A percentile compares a stretch with the other conserved stretches of the same genome.
These are phyloP conservation scores for Diaprepes abbreviatus DNA, from an alignment of 2,888 invertebrate genomes.

Conservation along the genomic window DNA sequence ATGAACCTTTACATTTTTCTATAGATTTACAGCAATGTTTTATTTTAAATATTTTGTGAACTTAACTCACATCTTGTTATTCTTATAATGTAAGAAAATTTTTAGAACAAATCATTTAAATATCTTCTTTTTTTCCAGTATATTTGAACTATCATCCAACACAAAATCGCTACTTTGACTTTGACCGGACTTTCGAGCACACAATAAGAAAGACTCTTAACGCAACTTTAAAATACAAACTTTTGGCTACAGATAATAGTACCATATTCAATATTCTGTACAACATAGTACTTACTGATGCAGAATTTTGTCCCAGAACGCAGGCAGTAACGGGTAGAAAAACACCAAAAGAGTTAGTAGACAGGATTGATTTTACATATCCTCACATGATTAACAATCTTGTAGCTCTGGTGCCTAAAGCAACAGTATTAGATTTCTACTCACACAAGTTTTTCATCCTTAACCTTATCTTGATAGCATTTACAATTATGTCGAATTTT, in stretches of 20 bases:
- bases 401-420: slow-evolving; percentile 25
- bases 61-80: too few species aligned
- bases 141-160: not conserved
- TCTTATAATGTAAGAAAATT: too few species aligned
- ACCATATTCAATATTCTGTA: not conserved
- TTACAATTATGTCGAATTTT: not conserved
- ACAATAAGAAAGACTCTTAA: slow-evolving; percentile 11
- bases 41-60: too few species aligned
- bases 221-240: slow-evolving; percentile 2
- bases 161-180: slow-evolving; percentile 1
- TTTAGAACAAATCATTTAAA: too few species aligned
- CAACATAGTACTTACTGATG: not conserved
- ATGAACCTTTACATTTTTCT: too few species aligned
- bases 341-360: not conserved
- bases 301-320: slow-evolving; percentile 7
- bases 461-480: not conserved
- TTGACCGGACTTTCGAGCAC: slow-evolving; percentile 5
- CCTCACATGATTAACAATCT: too few species aligned
- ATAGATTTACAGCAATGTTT: too few species aligned
- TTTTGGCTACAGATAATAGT: slow-evolving; percentile 6
- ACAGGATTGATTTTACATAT: slow-evolving; percentile 20
- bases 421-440: not conserved
- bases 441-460: slow-evolving; percentile 2
- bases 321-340: slow-evolving; percentile 13
- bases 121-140: slow-evolving; percentile 17